Conservation (phyloP, 64 coral and sea anemone species). For the Exaiptasia diaphana region DNA sequence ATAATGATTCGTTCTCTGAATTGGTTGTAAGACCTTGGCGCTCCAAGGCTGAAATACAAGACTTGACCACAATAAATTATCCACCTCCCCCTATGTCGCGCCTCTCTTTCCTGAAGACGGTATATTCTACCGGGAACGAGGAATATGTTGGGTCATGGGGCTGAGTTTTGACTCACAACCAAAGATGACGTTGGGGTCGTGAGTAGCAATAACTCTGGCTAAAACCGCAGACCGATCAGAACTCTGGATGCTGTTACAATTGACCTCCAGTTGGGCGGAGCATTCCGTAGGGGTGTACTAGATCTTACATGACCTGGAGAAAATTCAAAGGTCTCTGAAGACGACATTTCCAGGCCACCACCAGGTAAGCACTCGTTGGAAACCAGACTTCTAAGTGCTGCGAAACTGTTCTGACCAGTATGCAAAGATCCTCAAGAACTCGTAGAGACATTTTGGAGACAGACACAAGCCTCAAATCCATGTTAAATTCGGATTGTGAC, state of each 20-base stretch:
- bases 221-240: background rate
- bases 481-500: background rate
- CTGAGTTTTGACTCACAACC: background rate
- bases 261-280: background rate
- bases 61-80: background rate
- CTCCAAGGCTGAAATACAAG: background rate
- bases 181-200: background rate
- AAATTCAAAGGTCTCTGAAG: background rate
- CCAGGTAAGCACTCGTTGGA: background rate
- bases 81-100: background rate
- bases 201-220: background rate
- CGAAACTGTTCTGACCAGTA: background rate
- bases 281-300: background rate
- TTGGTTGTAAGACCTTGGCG: background rate
- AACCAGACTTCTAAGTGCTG: background rate
- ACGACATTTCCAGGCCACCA: background rate
- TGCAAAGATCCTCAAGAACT: background rate
- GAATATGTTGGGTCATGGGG: background rate
- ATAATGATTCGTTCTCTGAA: background rate
- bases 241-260: conserved; percentile 5
- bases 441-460: background rate
- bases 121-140: background rate
- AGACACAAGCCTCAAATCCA: background rate
- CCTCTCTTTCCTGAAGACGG: background rate
- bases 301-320: background rate